phyloP scores from a whole-genome alignment of 2,113 vertebrate species.

The Gymnogyps californianus region DNA sequence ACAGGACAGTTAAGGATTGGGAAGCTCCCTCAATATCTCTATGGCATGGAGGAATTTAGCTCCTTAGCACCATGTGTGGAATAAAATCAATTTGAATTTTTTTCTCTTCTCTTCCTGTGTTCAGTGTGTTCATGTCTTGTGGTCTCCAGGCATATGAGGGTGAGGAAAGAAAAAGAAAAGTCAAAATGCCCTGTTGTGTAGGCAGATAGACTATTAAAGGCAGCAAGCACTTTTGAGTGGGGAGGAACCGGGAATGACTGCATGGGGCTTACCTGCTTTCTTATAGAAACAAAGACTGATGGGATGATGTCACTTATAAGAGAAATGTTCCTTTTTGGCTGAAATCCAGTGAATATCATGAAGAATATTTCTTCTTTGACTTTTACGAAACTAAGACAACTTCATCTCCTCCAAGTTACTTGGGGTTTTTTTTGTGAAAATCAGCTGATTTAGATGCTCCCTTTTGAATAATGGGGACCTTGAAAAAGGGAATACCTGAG shows the following conservation, averaged over 20 bases:
- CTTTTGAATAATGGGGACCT: not conserved
- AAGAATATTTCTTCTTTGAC: not conserved
- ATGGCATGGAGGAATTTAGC: fast-evolving
- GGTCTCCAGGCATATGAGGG: not conserved
- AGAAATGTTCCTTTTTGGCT: not conserved
- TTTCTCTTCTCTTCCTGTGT: not conserved
- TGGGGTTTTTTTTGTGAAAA: not conserved
- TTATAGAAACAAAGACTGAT: not conserved
- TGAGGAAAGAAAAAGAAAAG: not conserved
- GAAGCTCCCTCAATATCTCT: not conserved
- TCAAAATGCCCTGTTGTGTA: not conserved
- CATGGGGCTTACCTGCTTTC: not conserved
- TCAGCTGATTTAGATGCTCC: not conserved
- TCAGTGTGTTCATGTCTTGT: not conserved
- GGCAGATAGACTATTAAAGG: not conserved
- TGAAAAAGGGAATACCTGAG: not conserved
- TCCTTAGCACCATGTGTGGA: not conserved
- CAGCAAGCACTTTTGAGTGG: not conserved
- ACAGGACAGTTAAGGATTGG: not conserved
- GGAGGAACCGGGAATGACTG: not conserved
- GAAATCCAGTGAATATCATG: not conserved
- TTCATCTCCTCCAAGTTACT: not conserved
- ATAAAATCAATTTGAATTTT: not conserved
- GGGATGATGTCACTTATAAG: not conserved
- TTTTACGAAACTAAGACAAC: not conserved